Evolutionary conservation across 2,888 invertebrate genomes (phyloP).

Genomic region (Macropis europaea): DNA sequence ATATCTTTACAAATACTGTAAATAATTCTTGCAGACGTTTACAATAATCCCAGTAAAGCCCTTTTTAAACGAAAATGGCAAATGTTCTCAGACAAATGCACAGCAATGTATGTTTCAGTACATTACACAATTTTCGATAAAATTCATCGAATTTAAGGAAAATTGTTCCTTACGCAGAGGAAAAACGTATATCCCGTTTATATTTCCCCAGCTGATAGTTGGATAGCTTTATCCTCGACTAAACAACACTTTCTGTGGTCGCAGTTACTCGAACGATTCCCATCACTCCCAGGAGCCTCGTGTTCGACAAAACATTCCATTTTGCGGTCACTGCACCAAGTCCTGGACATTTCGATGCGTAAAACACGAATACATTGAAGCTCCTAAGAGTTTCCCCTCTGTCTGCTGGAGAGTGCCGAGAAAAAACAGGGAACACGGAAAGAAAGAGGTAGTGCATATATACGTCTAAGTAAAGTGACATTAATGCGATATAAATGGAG

Average conservation of each 20-base stretch:
- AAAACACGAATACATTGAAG: slow-evolving; percentile 49
- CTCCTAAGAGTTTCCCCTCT: slow-evolving; percentile 5
- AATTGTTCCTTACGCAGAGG: not conserved
- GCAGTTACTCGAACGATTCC: slow-evolving; percentile 56
- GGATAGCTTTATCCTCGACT: slow-evolving; percentile 41
- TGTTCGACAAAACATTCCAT: slow-evolving; percentile 57
- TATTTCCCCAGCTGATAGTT: slow-evolving; percentile 52
- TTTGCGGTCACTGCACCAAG: slow-evolving; percentile 35
- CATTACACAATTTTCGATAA: not conserved
- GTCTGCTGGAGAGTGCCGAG: not conserved
- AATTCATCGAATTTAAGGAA: not conserved
- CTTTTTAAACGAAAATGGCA: too few relatives aligned
- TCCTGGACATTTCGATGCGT: slow-evolving; percentile 46
- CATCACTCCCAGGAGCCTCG: slow-evolving; percentile 63
- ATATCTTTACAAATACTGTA: too few relatives aligned
- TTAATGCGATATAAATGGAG: slow-evolving; percentile 78
- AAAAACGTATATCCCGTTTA: slow-evolving; percentile 48
- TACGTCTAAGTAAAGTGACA: slow-evolving; percentile 71
- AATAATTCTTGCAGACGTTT: too few relatives aligned
- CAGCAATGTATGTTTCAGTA: too few relatives aligned
- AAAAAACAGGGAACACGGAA: not conserved
- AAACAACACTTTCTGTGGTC: slow-evolving; percentile 35
- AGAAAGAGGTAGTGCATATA: slow-evolving; percentile 20
- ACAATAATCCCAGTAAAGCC: too few relatives aligned
- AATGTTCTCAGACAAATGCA: too few relatives aligned